These are phyloP conservation scores for Xanthorhoe spadicearia DNA, from an alignment of 2,888 invertebrate genomes.

Conservation along the genomic window DNA sequence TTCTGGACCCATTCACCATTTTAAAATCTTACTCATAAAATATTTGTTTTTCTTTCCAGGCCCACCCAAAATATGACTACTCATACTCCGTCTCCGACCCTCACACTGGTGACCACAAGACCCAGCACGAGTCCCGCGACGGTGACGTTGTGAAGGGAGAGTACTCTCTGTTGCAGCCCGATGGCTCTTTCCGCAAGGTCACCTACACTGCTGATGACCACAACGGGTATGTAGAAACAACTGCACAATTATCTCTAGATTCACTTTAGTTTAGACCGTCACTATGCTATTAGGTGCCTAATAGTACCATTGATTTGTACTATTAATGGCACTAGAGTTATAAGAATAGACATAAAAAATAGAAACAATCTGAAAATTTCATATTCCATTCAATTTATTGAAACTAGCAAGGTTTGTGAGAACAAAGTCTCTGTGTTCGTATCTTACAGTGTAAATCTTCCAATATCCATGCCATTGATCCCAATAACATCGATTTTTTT, in stretches of 20 bases:
- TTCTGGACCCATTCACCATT: no score
- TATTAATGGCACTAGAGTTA: no score
- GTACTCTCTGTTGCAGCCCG: conserved; percentile 79
- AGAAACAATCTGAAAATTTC: no score
- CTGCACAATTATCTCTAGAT: background rate
- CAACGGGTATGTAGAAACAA: conserved; percentile 66
- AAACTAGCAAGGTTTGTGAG: no score
- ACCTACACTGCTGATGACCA: conserved; percentile 82
- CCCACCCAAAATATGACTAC: conserved; percentile 81
- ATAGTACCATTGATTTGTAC: no score
- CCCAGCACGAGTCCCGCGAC: conserved; percentile 77
- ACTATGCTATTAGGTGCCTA: no score
- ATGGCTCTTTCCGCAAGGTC: conserved; percentile 82
- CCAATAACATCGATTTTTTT: no score
- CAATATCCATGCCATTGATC: no score
- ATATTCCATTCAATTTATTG: no score
- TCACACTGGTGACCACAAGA: conserved; percentile 82
- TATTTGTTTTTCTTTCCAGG: conserved; percentile 54
- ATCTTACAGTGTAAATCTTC: background rate
- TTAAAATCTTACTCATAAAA: background rate
- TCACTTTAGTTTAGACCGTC: background rate
- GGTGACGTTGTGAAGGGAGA: conserved; percentile 80
- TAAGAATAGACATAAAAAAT: no score
- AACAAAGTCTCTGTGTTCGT: background rate
- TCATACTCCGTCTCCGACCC: conserved; percentile 82